A percentile compares a stretch with the other conserved stretches of the same genome.
Conservation (phyloP, 2,888 invertebrate species). For the Cordilura impudica region DNA sequence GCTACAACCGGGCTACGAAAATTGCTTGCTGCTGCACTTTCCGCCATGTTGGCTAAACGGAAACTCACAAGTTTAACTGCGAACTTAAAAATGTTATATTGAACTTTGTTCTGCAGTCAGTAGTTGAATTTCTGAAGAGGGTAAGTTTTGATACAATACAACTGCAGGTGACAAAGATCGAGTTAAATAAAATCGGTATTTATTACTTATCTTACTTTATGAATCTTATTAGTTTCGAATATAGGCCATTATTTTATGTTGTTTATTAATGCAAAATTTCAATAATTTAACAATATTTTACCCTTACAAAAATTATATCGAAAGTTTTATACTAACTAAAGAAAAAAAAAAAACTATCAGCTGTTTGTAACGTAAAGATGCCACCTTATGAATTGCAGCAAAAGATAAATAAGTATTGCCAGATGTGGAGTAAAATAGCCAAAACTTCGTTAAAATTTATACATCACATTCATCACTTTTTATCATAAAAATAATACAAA, state of each 20-base stretch:
- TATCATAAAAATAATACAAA: no score
- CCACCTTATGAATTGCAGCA: neutral
- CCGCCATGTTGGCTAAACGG: constrained; percentile 65
- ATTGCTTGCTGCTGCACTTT: constrained; percentile 66
- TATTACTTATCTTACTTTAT: no score
- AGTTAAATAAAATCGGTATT: constrained; percentile 1
- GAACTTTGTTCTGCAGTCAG: constrained; percentile 58
- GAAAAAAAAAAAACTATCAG: no score
- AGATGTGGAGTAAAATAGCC: no score
- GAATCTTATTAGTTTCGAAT: no score
- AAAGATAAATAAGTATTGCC: neutral
- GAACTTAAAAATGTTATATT: constrained; percentile 5
- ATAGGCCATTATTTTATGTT: no score
- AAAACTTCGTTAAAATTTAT: no score
- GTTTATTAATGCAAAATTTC: no score
- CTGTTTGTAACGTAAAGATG: neutral
- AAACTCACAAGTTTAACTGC: neutral
- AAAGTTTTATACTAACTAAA: no score
- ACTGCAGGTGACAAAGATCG: neutral
- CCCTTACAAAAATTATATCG: no score
- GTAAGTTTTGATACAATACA: neutral
- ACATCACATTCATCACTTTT: no score
- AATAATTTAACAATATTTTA: no score
- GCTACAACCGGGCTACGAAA: constrained; percentile 72
- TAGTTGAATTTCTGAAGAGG: constrained; percentile 5